Conservation (phyloP, 1,140 invertebrate genomes). For the Drosophila equinoxialis region DNA sequence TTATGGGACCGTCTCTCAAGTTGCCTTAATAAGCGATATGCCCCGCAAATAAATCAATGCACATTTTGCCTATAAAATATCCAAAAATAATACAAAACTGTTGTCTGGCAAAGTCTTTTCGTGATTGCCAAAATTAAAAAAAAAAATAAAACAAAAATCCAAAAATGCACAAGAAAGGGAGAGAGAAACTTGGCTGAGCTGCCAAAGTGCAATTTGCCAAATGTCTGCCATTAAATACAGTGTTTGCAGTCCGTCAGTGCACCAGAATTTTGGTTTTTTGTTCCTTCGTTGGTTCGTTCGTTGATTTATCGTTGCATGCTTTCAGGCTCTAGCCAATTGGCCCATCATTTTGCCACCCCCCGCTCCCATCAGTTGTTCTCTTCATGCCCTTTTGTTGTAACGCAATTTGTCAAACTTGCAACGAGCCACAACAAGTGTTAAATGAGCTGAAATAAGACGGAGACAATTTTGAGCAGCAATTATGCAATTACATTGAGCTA, state of each 20-base stretch:
- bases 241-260: slow-evolving; percentile 20
- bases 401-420: slow-evolving; percentile 53
- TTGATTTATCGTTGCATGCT: slow-evolving; percentile 49
- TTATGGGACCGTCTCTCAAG: slow-evolving; percentile 21
- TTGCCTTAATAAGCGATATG: slow-evolving; percentile 37
- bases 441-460: slow-evolving; percentile 49
- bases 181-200: slow-evolving; percentile 18
- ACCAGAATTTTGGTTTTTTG: slow-evolving; percentile 32
- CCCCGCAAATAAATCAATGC: slow-evolving; percentile 44
- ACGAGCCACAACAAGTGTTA: slow-evolving; percentile 35
- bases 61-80: slow-evolving; percentile 35
- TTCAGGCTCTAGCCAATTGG: slow-evolving; percentile 30
- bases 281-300: slow-evolving; percentile 16
- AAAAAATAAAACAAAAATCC: slow-evolving; percentile 8
- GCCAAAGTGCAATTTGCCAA: slow-evolving; percentile 53
- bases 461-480: slow-evolving; percentile 42
- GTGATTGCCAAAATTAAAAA: slow-evolving; percentile 34
- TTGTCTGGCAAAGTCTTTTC: slow-evolving; percentile 33
- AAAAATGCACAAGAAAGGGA: background rate
- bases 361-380: too few species aligned
- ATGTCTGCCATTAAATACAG: slow-evolving; percentile 44
- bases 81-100: slow-evolving; percentile 34
- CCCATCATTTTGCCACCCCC: slow-evolving; percentile 20
- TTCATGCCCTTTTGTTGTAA: background rate
- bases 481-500: slow-evolving; percentile 35